These are phyloP conservation scores for Nymphalis polychloros DNA, from an alignment of 2,888 invertebrate genomes.

Conservation along the genomic window DNA sequence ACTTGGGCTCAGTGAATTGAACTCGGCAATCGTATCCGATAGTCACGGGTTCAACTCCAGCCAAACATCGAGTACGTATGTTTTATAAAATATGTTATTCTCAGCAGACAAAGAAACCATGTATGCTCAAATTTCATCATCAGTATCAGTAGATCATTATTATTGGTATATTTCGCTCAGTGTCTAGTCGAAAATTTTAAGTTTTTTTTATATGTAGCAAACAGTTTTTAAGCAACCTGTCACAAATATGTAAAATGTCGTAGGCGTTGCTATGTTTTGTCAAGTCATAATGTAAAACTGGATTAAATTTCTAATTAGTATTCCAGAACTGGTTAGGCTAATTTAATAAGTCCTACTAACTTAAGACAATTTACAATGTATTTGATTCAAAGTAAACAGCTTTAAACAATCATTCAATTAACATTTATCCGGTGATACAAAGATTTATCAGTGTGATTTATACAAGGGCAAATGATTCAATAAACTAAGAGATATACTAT, in stretches of 20 bases:
- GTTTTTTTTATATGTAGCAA: too few species aligned
- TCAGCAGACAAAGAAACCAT: too few species aligned
- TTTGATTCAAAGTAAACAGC: constrained; percentile 24
- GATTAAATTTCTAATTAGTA: constrained; percentile 32
- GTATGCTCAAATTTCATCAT: too few species aligned
- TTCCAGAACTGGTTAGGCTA: constrained; percentile 30
- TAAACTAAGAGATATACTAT: not conserved
- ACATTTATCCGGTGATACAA: constrained; percentile 21
- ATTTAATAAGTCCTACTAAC: constrained; percentile 30
- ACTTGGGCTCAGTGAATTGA: too few species aligned
- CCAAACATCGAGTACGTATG: too few species aligned
- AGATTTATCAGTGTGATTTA: constrained; percentile 7
- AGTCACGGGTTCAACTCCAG: too few species aligned
- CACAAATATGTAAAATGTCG: constrained; percentile 21
- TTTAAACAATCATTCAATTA: constrained; percentile 29
- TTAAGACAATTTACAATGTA: constrained; percentile 21
- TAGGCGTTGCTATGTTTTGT: constrained; percentile 32
- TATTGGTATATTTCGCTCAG: too few species aligned
- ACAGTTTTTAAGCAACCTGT: not conserved
- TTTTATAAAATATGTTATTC: too few species aligned
- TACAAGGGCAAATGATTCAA: not conserved
- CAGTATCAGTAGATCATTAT: too few species aligned
- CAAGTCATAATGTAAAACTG: constrained; percentile 27
- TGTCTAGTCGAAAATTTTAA: too few species aligned
- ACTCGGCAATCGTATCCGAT: too few species aligned